Evolutionary conservation across 2,113 vertebrate species (phyloP), one percentile per base, ranked within the genome.

Genomic region (Rutilus rutilus): DNA sequence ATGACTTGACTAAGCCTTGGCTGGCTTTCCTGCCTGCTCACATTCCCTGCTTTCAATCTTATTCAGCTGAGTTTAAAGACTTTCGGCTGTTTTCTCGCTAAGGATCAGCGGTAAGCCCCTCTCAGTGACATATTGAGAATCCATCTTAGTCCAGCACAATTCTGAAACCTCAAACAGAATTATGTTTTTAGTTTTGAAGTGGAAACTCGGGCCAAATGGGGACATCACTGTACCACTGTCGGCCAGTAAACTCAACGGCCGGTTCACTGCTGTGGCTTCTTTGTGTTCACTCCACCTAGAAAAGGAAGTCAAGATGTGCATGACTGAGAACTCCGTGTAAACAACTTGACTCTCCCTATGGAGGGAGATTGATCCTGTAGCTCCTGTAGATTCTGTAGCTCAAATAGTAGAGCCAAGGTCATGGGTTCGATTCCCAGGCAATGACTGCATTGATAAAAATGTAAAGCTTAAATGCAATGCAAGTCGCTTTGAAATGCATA

Each of bases 121-220:
- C 25, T 77, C 71, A n/a, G 42, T 77, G 86, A 88, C 74, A 62
- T 84, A 71, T 17, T 17, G 27, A 76, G 17, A 76, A 80, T 85
- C 78, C 25, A 65, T 83, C 54, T 78, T 50, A n/a, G 25, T 76
- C 45, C 45, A 77, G 69, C 50, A 45, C 6, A 77, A 81, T 80
- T 77, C 84, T 19, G 15, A 74, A 86, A 86, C 78, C 78, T 88
- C 83, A 83, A 75, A 79, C 67, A 79, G 42, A 57, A 79, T 25
- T 27, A 45, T 33, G 42, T 73, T 71, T 42, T 23, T 19, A 7
- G 30, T 67, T 77, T 59, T 30, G 30, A 42, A 52, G 78, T 27
- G 78, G 67, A 60, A 79, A 64, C 4, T 50, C 21, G 2, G 39
- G 64, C 54, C 52, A 76, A 27, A 27, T 12, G 39, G 47, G 50